A percentile compares a stretch with the other conserved stretches of the same genome.
These are phyloP conservation scores for Drosophila novamexicana DNA, from an alignment of 1,140 invertebrate species.

Conservation along the genomic window DNA sequence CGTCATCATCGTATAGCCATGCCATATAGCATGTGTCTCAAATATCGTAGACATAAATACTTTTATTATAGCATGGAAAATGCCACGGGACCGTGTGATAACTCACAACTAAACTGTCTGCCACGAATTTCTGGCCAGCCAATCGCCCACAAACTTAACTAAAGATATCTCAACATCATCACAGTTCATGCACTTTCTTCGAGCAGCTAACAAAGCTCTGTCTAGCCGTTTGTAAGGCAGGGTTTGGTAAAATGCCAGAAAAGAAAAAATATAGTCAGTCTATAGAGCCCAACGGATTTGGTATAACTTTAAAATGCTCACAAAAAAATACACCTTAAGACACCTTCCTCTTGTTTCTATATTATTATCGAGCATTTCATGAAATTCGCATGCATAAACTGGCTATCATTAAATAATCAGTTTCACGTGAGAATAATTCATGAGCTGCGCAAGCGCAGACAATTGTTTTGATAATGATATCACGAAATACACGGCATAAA, in stretches of 20 bases:
- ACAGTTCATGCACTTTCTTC: not conserved
- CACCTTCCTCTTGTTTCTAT: too few species aligned
- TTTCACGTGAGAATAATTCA: not conserved
- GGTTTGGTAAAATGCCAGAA: too few species aligned
- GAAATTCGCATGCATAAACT: not conserved
- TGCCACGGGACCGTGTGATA: slow-evolving; percentile 52
- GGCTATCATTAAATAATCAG: not conserved
- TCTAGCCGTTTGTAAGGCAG: not conserved
- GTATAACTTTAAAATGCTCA: too few species aligned
- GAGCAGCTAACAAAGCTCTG: not conserved
- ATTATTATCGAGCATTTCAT: not conserved
- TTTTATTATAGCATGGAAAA: slow-evolving; percentile 25
- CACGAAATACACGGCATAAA: slow-evolving; percentile 1
- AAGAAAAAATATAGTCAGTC: too few species aligned
- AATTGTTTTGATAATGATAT: not conserved
- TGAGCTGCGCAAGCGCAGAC: not conserved
- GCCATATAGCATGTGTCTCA: not conserved
- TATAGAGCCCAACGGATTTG: too few species aligned
- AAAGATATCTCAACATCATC: slow-evolving; percentile 11
- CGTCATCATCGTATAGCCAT: not conserved
- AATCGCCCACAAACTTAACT: slow-evolving; percentile 11
- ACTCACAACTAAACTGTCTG: slow-evolving; percentile 55
- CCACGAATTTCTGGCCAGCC: slow-evolving; percentile 53
- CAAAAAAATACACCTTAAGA: too few species aligned
- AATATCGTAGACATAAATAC: slow-evolving; percentile 37